Percentiles rank a stretch among this genome's conserved stretches.
Conservation (phyloP, 2,113 vertebrate species). For the Rutilus rutilus region DNA sequence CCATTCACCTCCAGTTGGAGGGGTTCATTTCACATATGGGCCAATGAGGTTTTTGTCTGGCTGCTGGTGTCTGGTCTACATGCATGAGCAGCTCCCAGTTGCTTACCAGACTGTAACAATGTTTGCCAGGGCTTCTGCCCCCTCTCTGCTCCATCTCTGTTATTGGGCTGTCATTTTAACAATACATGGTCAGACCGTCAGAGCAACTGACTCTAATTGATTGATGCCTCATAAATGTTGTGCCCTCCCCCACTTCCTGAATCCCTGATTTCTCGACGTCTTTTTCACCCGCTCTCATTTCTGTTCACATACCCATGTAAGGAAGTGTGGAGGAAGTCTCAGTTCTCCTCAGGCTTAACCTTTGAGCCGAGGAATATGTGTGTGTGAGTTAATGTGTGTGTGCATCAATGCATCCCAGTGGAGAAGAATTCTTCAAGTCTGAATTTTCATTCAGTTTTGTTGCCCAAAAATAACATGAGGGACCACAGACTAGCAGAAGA, state of each 20-base stretch:
- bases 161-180: conserved; percentile 59
- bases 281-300: neutral
- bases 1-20: neutral
- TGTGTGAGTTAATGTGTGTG: conserved; percentile 11
- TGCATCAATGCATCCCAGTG: neutral
- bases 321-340: conserved; percentile 19
- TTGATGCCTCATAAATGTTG: conserved; percentile 65
- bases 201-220: conserved; percentile 70
- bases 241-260: conserved; percentile 36
- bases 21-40: conserved; percentile 24
- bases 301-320: neutral
- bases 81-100: conserved; percentile 54
- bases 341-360: neutral
- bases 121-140: conserved; percentile 33
- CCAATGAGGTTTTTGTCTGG: conserved; percentile 44
- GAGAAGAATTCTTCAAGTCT: conserved; percentile 51
- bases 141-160: conserved; percentile 58
- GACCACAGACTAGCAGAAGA: conserved; percentile 49
- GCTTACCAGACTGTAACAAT: conserved; percentile 67
- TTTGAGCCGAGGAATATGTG: neutral
- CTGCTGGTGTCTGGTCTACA: conserved; percentile 49
- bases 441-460: conserved; percentile 32
- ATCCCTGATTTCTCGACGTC: neutral
- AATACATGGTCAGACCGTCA: conserved; percentile 46
- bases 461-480: conserved; percentile 25